phyloP scores from a whole-genome alignment of 1,140 invertebrate species.

The Phortica variegata region DNA sequence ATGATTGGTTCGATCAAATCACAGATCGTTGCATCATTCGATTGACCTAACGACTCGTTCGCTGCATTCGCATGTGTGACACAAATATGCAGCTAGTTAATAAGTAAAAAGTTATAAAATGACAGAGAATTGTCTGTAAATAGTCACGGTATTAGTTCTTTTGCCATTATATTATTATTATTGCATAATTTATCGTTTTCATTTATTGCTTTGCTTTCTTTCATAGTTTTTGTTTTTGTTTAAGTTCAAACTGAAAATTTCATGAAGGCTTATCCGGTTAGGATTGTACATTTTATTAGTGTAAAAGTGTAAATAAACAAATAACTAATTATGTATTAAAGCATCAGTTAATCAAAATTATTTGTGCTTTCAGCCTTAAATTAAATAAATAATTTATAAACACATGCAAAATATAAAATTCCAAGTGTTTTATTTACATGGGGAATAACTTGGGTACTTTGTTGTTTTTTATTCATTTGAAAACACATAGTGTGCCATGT shows the following conservation, averaged over 20 bases:
- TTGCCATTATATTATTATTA: no score
- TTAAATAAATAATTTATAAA: slow-evolving; percentile 54
- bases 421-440: no score
- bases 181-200: no score
- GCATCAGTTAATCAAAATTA: slow-evolving; percentile 40
- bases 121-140: slow-evolving; percentile 42
- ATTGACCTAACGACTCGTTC: background rate
- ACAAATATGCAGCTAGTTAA: slow-evolving; percentile 30
- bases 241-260: background rate
- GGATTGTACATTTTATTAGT: slow-evolving; percentile 52
- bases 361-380: slow-evolving; percentile 47
- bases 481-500: no score
- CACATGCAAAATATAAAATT: no score
- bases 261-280: no score
- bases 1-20: no score
- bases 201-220: no score
- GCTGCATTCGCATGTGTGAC: slow-evolving; percentile 1
- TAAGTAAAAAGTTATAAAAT: slow-evolving; percentile 42
- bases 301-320: slow-evolving; percentile 51
- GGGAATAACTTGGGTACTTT: no score
- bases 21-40: no score
- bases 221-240: slow-evolving; percentile 35
- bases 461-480: no score
- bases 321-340: slow-evolving; percentile 47
- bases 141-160: slow-evolving; percentile 19